Evolutionary conservation across 2,888 invertebrate species (phyloP).

Genomic region (Mythimna albipuncta): DNA sequence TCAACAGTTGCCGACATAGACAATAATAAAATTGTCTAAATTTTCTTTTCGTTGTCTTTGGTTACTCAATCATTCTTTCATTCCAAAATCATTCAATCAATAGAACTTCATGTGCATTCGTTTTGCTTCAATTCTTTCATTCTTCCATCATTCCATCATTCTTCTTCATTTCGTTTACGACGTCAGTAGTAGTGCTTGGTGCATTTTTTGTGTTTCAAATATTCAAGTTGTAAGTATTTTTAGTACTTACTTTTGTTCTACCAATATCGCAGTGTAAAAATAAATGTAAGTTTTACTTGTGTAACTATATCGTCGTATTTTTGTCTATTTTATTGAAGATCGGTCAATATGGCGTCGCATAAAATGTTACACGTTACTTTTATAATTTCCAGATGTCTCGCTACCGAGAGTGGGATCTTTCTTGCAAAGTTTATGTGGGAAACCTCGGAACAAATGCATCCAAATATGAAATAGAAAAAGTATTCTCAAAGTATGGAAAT

Average conservation of each 20-base stretch:
- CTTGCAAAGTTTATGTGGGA: slow-evolving; percentile 98
- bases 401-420: slow-evolving; percentile 94
- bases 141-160: no score
- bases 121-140: background rate
- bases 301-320: background rate
- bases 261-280: slow-evolving; percentile 16
- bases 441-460: slow-evolving; percentile 97
- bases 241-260: background rate
- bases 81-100: slow-evolving; percentile 29
- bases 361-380: slow-evolving; percentile 59
- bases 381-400: slow-evolving; percentile 92
- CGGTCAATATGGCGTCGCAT: slow-evolving; percentile 72
- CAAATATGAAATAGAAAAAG: slow-evolving; percentile 96
- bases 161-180: slow-evolving; percentile 43
- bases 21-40: background rate
- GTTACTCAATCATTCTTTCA: slow-evolving; percentile 6
- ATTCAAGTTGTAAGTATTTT: background rate
- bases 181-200: slow-evolving; percentile 3
- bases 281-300: slow-evolving; percentile 44
- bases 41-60: slow-evolving; percentile 4
- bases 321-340: background rate
- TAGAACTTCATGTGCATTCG: background rate
- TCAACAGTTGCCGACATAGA: slow-evolving; percentile 9
- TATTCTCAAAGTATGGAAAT: slow-evolving; percentile 96
- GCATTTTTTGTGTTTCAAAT: slow-evolving; percentile 2